phyloP scores from a whole-genome alignment of 2,888 invertebrate species.

The Teleiodes luculella region DNA sequence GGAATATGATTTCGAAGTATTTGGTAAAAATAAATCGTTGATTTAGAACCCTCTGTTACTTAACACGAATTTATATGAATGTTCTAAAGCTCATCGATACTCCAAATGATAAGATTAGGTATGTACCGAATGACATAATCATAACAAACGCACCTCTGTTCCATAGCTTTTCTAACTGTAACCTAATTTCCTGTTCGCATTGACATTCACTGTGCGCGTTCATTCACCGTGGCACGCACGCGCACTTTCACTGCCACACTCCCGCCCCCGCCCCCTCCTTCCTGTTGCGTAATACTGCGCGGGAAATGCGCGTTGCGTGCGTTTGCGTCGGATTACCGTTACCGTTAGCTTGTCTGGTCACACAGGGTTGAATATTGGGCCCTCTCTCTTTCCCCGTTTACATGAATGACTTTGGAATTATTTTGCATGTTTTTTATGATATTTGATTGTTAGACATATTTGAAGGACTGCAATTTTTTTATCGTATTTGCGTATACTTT shows the following conservation, averaged over 20 bases:
- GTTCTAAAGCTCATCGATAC: too few relatives aligned
- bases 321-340: neutral
- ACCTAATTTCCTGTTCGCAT: slow-evolving; percentile 28
- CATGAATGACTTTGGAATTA: neutral
- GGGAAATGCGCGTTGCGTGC: slow-evolving; percentile 19
- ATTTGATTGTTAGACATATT: too few relatives aligned
- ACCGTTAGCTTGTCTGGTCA: neutral
- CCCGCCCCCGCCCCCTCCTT: slow-evolving; percentile 31
- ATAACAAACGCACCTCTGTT: neutral
- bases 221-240: slow-evolving; percentile 28
- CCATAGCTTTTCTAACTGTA: slow-evolving; percentile 10
- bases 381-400: neutral
- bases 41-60: too few relatives aligned
- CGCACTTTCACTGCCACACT: slow-evolving; percentile 37
- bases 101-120: too few relatives aligned
- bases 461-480: too few relatives aligned
- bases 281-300: slow-evolving; percentile 34
- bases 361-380: neutral
- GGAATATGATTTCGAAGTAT: too few relatives aligned
- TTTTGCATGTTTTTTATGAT: too few relatives aligned
- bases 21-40: too few relatives aligned
- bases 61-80: too few relatives aligned
- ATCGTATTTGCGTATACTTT: too few relatives aligned
- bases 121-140: neutral
- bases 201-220: slow-evolving; percentile 35